phyloP scores from a whole-genome alignment of 2,113 vertebrate species.

The Ginglymostoma cirratum region DNA sequence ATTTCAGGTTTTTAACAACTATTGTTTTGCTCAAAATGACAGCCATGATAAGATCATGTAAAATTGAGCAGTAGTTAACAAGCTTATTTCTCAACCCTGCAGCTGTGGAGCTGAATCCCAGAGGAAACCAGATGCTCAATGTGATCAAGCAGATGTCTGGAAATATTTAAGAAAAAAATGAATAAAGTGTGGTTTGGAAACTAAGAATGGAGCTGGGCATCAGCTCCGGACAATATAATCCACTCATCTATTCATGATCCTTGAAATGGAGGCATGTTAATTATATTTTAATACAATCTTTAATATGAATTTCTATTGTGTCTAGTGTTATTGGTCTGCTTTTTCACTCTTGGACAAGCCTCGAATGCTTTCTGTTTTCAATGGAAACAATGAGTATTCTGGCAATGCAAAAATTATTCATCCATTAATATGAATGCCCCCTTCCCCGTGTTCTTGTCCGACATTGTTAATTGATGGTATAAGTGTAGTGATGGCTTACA shows the following conservation, averaged over 20 bases:
- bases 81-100: conserved; percentile 11
- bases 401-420: neutral
- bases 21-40: neutral
- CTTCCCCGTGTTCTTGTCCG: neutral
- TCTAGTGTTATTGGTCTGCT: neutral
- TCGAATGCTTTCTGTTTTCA: neutral
- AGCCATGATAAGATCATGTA: conserved; percentile 3
- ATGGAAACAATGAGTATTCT: neutral
- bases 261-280: neutral
- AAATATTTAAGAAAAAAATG: neutral
- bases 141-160: neutral
- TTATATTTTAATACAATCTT: neutral
- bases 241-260: no score
- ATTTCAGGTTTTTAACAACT: neutral
- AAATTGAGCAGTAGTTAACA: neutral
- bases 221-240: neutral
- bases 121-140: neutral
- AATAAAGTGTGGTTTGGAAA: neutral
- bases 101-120: conserved; percentile 13
- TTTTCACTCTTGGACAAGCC: neutral
- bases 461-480: neutral
- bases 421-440: neutral
- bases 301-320: neutral
- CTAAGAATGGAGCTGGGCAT: neutral
- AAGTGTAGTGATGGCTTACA: neutral